A percentile compares a stretch with the other conserved stretches of the same genome.
Conservation (phyloP, 2,113 vertebrate species). For the Pedionomus torquatus region DNA sequence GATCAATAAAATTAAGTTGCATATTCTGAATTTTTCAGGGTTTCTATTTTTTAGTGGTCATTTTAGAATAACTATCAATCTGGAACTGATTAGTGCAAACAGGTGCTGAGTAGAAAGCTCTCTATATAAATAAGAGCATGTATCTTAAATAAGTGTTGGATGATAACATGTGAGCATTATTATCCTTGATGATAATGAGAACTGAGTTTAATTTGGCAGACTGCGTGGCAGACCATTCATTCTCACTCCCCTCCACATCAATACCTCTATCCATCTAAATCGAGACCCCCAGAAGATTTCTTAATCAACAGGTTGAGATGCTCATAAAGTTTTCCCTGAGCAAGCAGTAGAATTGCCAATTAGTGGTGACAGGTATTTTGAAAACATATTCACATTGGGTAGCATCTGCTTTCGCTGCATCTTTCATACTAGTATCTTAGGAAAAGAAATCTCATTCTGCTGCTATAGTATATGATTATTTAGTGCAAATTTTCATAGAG, state of each 20-base stretch:
- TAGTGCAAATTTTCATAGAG: background rate
- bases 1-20: background rate
- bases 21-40: background rate
- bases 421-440: background rate
- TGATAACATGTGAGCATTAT: background rate
- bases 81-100: background rate
- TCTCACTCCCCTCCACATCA: background rate
- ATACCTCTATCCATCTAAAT: background rate
- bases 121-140: background rate
- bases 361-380: background rate
- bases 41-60: background rate
- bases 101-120: background rate
- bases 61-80: background rate
- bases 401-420: background rate
- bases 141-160: background rate
- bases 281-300: background rate
- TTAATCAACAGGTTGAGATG: background rate
- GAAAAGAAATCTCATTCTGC: background rate
- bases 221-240: background rate
- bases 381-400: background rate
- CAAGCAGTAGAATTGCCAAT: conserved; percentile 1
- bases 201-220: background rate
- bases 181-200: background rate
- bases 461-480: background rate
- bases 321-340: background rate